Conservation (phyloP, 2,797 vertebrate genomes). For the Micromesistius poutassou region DNA sequence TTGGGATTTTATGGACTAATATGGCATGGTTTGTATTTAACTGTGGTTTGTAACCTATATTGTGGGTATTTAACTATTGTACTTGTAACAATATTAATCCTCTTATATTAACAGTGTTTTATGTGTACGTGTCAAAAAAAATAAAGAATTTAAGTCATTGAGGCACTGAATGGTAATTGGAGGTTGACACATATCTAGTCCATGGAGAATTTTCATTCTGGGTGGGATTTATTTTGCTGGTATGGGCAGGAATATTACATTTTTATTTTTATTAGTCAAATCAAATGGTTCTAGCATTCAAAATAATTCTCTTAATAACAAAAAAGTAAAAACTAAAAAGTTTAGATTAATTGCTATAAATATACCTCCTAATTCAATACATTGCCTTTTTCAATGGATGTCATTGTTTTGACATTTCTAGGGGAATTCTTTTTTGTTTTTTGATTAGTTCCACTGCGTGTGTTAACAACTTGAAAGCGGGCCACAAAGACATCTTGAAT, state of each 20-base stretch:
- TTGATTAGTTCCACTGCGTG: neutral
- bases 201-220: neutral
- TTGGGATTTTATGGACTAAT: slow-evolving; percentile 30
- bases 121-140: neutral
- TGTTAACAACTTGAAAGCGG: neutral
- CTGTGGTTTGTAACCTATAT: neutral
- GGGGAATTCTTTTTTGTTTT: neutral
- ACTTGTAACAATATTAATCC: neutral
- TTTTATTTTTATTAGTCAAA: neutral
- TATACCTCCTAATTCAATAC: neutral
- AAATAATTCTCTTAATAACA: neutral
- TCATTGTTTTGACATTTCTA: slow-evolving; percentile 1
- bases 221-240: neutral
- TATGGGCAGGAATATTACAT: neutral
- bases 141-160: neutral
- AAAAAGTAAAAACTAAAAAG: neutral
- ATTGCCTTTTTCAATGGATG: neutral
- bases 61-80: neutral
- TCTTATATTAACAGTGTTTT: neutral
- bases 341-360: neutral
- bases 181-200: neutral
- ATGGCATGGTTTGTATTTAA: slow-evolving; percentile 17
- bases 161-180: neutral
- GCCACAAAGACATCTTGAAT: neutral
- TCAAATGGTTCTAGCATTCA: neutral